A percentile compares a stretch with the other conserved stretches of the same genome.
Conservation (phyloP, 2,888 invertebrate genomes). For the Xylocampa areola region DNA sequence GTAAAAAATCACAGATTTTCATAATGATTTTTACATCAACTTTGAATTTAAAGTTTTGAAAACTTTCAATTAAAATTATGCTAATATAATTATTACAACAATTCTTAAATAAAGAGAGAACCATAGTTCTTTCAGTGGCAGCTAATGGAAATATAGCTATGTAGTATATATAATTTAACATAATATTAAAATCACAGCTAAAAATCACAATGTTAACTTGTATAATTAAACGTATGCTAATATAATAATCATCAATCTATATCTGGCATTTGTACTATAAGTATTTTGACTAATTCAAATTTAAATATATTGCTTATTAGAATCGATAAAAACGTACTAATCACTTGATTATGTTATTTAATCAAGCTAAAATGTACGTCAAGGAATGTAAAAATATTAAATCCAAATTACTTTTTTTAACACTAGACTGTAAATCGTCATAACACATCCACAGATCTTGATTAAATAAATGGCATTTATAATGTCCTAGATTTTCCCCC, state of each 20-base stretch:
- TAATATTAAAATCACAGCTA: conserved; percentile 31
- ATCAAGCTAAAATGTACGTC: conserved; percentile 27
- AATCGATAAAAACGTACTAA: conserved; percentile 30
- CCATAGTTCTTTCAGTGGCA: conserved; percentile 29
- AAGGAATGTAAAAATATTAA: conserved; percentile 33
- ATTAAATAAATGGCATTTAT: conserved; percentile 36
- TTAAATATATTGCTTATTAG: conserved; percentile 29
- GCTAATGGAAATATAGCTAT: conserved; percentile 31
- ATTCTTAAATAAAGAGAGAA: conserved; percentile 31
- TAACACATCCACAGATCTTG: conserved; percentile 38
- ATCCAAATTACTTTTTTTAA: conserved; percentile 32
- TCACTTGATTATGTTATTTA: conserved; percentile 31
- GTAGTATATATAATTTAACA: conserved; percentile 31
- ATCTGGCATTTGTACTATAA: conserved; percentile 31
- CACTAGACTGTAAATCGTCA: conserved; percentile 32
- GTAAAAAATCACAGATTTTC: conserved; percentile 31
- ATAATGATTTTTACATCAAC: conserved; percentile 29
- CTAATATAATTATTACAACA: conserved; percentile 25
- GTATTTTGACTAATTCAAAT: conserved; percentile 29
- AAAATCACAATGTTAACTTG: conserved; percentile 34
- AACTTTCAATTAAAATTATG: conserved; percentile 26
- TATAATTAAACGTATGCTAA: conserved; percentile 32
- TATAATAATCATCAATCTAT: conserved; percentile 32
- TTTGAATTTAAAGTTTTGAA: conserved; percentile 26
- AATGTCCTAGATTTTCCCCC: conserved; percentile 33